Evolutionary conservation across 2,113 vertebrate genomes (phyloP), one percentile per base, ranked within the genome.

Genomic region (Varanus salvator): DNA sequence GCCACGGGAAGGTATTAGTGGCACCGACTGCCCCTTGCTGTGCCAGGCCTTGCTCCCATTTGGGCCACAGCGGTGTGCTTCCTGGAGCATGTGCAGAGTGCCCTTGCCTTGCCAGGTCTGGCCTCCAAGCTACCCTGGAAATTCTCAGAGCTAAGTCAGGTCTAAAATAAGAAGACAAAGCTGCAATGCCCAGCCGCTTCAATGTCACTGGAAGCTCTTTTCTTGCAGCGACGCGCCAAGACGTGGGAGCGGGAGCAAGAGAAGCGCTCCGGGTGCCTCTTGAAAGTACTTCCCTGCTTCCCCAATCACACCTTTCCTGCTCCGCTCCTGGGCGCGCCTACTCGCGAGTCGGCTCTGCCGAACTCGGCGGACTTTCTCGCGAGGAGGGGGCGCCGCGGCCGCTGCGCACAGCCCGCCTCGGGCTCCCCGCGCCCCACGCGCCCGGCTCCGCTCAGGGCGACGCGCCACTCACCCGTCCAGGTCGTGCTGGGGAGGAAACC

Each of bases 401-500:
- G 38, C 38, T 44, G 2, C 38, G 38, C 38, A 44, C 38, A 44
- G 38, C 38, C 38, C 38, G 38, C 38, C 38, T 44, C 38, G 38
- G 38, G 38, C 38, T 3, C 38, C 38, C 38, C 38, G 38, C 38
- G 38, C 38, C 38, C 50, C 1, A 8, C 31, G 15, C 34, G 75
- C 76, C 76, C 23, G 21, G 34, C 50, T 19, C 29, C 17, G 34
- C 19, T 19, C 2, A 29, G 9, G 31, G 12, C 48, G 38, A 44
- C 3, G 38, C 38, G 38, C 38, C 38, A 52, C 87, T 88, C 68
- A 88, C 87, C 72, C 87, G 80, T 72, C 64, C 64, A 15, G 86
- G n/a, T 11, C 1, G 64, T 11, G 64, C 77, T n/a, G 3, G 75
- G 21, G 6, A 57, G 11, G 38, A 19, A n/a, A 17, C 50, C 6